Base-by-base conservation (phyloP, 2,797 vertebrate genomes). In the Crax fasciolata region DNA sequence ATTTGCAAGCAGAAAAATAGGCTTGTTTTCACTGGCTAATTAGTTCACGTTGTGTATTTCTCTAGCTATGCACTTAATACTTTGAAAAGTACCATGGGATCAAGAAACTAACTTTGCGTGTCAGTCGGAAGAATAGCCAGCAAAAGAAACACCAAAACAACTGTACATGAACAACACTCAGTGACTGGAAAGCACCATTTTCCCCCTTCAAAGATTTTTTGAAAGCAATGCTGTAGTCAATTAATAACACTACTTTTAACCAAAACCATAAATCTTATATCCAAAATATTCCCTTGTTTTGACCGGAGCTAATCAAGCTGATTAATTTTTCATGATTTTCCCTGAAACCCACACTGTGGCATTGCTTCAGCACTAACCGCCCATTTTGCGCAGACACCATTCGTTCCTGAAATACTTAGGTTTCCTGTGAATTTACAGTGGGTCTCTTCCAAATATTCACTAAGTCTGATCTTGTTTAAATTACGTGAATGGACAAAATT, bases 391-490 rank as follows among this genome's bases (percentile, higher is more conserved):
- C 28, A 90, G 91, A 81, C 85, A 86, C 63, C 44, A 46, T 8
- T 0, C 0, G 75, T 89, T 95, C 94, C 91, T 92, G 92, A 93
- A 94, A 92, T 82, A 83, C 81, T 96, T 84, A 61, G 85, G 71
- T 84, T 95, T 96, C 83, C 85, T 88, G 30, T 77, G 74, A 84
- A 55, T 87, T 94, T 94, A 54, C 59, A 87, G 74, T 93, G 85
- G 32, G 63, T 93, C 28, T 24, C 23, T 84, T 94, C 87, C 79
- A 94, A 96, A 44, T 38, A 48, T 59, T 94, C 74, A 58, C 41
- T 93, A 72, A 67, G 79, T 83, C 87, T 94, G 89, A 94, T 94
- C 91, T 89, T 95, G 89, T 91, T 96, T 94, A 93, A 96, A 94
- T 96, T 89, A 90, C 58, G 59, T 51, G 77, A 93, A 74, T 44